phyloP scores from a whole-genome alignment of 92 coral and sea anemone species.

The Pocillopora meandrina region DNA sequence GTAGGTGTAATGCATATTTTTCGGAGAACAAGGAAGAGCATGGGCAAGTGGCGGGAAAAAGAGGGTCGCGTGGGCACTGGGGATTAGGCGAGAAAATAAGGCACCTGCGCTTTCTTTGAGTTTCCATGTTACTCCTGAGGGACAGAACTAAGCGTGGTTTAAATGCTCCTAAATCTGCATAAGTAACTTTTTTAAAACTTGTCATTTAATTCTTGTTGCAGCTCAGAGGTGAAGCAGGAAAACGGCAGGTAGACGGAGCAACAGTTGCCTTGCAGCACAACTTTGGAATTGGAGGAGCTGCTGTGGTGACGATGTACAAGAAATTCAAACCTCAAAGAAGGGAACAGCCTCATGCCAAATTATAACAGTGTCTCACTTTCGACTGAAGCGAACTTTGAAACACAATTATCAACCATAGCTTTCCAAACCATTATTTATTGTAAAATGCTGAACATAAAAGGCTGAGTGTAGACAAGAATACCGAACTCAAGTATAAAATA shows the following conservation, averaged over 20 bases:
- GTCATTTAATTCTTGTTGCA: constrained; percentile 16
- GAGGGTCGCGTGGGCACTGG: too few relatives aligned
- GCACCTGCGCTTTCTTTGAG: too few relatives aligned
- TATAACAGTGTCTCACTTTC: constrained; percentile 13
- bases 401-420: background rate
- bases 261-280: constrained; percentile 73
- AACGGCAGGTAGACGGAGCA: constrained; percentile 82
- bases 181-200: too few relatives aligned
- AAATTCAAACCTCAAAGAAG: constrained; percentile 42
- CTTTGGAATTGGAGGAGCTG: constrained; percentile 88
- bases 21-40: too few relatives aligned
- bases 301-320: constrained; percentile 80
- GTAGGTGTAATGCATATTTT: background rate
- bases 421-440: background rate
- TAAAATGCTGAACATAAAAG: background rate
- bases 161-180: too few relatives aligned
- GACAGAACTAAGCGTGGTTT: too few relatives aligned
- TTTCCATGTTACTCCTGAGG: too few relatives aligned
- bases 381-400: background rate
- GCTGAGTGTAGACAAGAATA: background rate
- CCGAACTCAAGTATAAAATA: too few relatives aligned
- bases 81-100: too few relatives aligned
- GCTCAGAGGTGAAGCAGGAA: constrained; percentile 84
- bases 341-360: constrained; percentile 28
- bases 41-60: too few relatives aligned